Evolutionary conservation across 2,888 invertebrate species (phyloP), one percentile per base, ranked within the genome.

Genomic region (Drosophila formosana): DNA sequence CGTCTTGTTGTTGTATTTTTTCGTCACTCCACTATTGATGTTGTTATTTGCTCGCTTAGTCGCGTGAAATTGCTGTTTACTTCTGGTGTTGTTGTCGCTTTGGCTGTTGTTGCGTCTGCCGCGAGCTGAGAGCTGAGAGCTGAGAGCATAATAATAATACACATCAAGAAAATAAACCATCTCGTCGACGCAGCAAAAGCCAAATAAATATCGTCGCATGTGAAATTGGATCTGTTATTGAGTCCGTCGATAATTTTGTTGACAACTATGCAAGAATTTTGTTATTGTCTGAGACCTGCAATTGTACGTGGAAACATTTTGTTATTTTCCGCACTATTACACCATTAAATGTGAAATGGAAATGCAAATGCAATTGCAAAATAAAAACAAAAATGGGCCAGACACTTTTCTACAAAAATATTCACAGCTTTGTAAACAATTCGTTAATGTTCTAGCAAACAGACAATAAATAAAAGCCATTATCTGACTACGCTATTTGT

Each of bases 221-320:
- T 74, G 83, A 83, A 85, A 84, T 81, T 75, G 58, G 83, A 84
- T 68, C 78, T 85, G 73, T 80, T 84, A 84, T 84, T 85, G 80
- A 85, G 81, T 81, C 81, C 83, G 72, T 72, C 78, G 85, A 85
- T 77, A 60, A 69, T 75, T 62, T 66, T 66, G 75, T 78, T 78
- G 78, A 78, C 75, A 75, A 57, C 72, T 68, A 78, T 78, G 78
- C 78, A 78, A 66, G 78, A 78, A 78, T 78, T 78, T 78, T 77
- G 62, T 78, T 78, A 61, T 83, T 82, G 78, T 84, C 73, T 73
- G 77, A 79, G 51, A 64, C 63, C 53, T 64, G 75, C 66, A 65
- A 67, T 66, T 69, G 57, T 82, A 82, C 77, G 81, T 82, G 77
- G 77, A 82, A 81, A 63, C 56, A 52, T 50, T 57, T 61, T 62